These are phyloP conservation scores for Panagrolaimus sp. DNA, from an alignment of 1,140 invertebrate genomes.

Conservation along the genomic window DNA sequence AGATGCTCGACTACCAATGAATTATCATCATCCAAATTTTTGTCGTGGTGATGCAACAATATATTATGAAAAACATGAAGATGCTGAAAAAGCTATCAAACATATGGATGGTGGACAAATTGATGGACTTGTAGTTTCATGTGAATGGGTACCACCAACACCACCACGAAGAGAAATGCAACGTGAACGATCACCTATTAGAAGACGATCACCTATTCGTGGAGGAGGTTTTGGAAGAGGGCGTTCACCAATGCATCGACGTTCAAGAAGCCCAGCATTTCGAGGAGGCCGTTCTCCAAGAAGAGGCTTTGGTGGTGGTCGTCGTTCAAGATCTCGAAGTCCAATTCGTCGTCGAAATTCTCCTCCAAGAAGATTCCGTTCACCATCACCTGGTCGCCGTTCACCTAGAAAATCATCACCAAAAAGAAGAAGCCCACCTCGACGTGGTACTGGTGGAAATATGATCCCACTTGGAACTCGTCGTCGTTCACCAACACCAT, in stretches of 20 bases:
- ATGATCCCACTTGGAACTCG: constrained; percentile 6
- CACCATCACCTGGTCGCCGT: neutral
- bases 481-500: neutral
- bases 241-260: neutral
- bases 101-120: constrained; percentile 90
- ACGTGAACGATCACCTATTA: constrained; percentile 15
- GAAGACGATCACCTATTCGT: constrained; percentile 20
- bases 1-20: constrained; percentile 77
- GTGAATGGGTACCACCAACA: neutral
- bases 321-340: constrained; percentile 15
- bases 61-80: constrained; percentile 83
- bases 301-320: constrained; percentile 18
- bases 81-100: constrained; percentile 95
- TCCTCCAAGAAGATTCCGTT: neutral
- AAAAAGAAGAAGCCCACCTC: neutral
- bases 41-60: constrained; percentile 86
- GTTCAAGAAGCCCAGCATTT: neutral
- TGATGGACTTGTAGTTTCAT: constrained; percentile 31
- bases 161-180: neutral
- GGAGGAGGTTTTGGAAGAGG: constrained; percentile 24
- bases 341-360: neutral
- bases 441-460: constrained; percentile 9
- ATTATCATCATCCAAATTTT: constrained; percentile 76
- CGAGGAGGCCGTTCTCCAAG: constrained; percentile 24
- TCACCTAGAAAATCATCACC: neutral